Evolutionary conservation across 2,888 invertebrate species (phyloP).

Genomic region (Gnatocerus cornutus): DNA sequence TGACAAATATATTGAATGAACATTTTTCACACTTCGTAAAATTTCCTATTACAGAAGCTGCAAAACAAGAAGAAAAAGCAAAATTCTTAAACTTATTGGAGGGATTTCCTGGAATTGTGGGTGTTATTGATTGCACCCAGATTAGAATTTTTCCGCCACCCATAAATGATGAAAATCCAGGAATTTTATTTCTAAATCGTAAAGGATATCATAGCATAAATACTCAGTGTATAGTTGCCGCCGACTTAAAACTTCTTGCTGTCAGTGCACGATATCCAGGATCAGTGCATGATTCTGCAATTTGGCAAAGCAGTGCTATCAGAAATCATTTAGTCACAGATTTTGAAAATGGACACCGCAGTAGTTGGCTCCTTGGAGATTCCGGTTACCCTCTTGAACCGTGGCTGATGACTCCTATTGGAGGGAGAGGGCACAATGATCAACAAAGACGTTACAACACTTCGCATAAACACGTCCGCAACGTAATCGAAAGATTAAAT

Average conservation of each 20-base stretch:
- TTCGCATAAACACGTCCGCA: slow-evolving; percentile 13
- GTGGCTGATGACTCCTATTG: slow-evolving; percentile 38
- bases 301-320: not conserved
- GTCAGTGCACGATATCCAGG: slow-evolving; percentile 12
- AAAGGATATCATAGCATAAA: slow-evolving; percentile 13
- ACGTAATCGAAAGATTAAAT: slow-evolving; percentile 37
- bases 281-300: slow-evolving; percentile 6
- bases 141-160: slow-evolving; percentile 11
- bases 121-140: slow-evolving; percentile 21
- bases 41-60: slow-evolving; percentile 1
- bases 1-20: slow-evolving; percentile 16
- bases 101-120: slow-evolving; percentile 22
- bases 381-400: slow-evolving; percentile 33
- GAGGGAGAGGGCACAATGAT: slow-evolving; percentile 13
- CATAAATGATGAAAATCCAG: slow-evolving; percentile 7
- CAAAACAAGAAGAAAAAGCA: slow-evolving; percentile 8
- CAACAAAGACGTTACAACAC: slow-evolving; percentile 27
- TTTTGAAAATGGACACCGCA: slow-evolving; percentile 12
- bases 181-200: slow-evolving; percentile 10
- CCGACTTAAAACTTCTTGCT: slow-evolving; percentile 8
- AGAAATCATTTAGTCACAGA: not conserved
- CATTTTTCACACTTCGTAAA: slow-evolving; percentile 17
- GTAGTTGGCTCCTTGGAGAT: slow-evolving; percentile 18
- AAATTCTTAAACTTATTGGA: slow-evolving; percentile 3
- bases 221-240: slow-evolving; percentile 6